Base-by-base conservation (phyloP, 2,888 invertebrate species). In the Mythimna loreyi region DNA sequence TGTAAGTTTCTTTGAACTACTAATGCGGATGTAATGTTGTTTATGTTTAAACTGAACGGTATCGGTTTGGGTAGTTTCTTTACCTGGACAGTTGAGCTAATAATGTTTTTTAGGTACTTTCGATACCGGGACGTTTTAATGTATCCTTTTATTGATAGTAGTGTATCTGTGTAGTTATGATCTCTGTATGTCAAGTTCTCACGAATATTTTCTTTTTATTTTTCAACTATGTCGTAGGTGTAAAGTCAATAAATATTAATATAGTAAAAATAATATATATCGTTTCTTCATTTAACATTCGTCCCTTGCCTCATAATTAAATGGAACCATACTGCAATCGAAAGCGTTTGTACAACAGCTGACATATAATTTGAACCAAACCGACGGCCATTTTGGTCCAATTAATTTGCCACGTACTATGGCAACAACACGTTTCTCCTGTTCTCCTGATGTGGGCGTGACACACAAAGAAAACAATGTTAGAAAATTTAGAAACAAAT, bases 401-500 rank as follows among this genome's bases (percentile, higher is more conserved):
- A n/a, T n/a, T n/a, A n/a, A n/a, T n/a, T n/a, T n/a, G n/a, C n/a
- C n/a, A n/a, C n/a, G n/a, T n/a, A n/a, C n/a, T n/a, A n/a, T n/a
- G n/a, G 23, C 23, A 30, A 21, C 16, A 19, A 13, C 30, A 7
- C n/a, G 1, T 33, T n/a, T 11, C 16, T 16, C 43, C 9, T 58
- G 13, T 33, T 50, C 19, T 33, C 19, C 53, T 74, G 40, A 40
- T 28, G 4, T 30, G 16, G 11, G 36, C 43, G 28, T 9, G 30
- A 58, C 49, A 68, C 68, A 82, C 71, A 74, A 84, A 77, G 69
- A 78, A 91, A 91, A 91, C 91, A 85, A 90, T 80, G 75, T 78
- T 90, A 90, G 91, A 94, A 94, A 95, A 95, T 94, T 95, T 95
- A 94, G 94, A 95, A 96, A 96, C 95, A 96, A 96, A 95, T 95